Evolutionary conservation across 1,140 invertebrate species (phyloP).

Genomic region (Drosophila orosa): DNA sequence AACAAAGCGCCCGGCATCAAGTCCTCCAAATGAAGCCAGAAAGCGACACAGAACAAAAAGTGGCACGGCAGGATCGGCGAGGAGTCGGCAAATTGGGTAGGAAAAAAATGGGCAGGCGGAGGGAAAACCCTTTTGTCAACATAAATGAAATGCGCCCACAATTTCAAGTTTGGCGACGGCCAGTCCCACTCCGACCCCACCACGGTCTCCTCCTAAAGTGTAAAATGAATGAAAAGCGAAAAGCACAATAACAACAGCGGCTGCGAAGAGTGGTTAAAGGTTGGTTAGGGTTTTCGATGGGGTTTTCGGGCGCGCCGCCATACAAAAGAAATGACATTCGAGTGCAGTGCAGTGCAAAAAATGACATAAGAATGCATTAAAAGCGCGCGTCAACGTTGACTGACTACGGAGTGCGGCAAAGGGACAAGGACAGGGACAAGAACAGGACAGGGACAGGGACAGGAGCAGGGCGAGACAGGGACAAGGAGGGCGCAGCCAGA

Average conservation of each 20-base stretch:
- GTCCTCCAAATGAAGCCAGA: constrained; percentile 69
- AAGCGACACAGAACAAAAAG: constrained; percentile 38
- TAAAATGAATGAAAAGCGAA: constrained; percentile 77
- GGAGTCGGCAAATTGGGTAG: constrained; percentile 65
- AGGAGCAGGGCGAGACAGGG: constrained; percentile 13
- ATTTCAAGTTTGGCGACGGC: constrained; percentile 74
- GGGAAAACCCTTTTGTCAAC: constrained; percentile 76
- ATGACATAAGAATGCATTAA: constrained; percentile 83
- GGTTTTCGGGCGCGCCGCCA: constrained; percentile 27
- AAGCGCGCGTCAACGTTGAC: constrained; percentile 80
- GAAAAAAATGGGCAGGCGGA: constrained; percentile 39
- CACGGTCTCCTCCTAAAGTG: constrained; percentile 50
- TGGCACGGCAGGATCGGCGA: constrained; percentile 12
- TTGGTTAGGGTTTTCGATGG: constrained; percentile 33
- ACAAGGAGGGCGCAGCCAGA: constrained; percentile 20
- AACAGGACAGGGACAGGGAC: not conserved
- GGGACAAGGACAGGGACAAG: constrained; percentile 18
- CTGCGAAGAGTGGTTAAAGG: constrained; percentile 46
- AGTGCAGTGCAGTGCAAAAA: constrained; percentile 77
- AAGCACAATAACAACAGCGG: constrained; percentile 59
- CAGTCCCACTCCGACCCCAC: not conserved
- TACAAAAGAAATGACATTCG: constrained; percentile 78
- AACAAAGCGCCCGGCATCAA: constrained; percentile 74
- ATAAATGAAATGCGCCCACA: constrained; percentile 81
- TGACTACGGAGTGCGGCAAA: constrained; percentile 52